These are phyloP conservation scores for Carposina sasakii DNA, from an alignment of 1,140 invertebrate genomes.

Conservation along the genomic window DNA sequence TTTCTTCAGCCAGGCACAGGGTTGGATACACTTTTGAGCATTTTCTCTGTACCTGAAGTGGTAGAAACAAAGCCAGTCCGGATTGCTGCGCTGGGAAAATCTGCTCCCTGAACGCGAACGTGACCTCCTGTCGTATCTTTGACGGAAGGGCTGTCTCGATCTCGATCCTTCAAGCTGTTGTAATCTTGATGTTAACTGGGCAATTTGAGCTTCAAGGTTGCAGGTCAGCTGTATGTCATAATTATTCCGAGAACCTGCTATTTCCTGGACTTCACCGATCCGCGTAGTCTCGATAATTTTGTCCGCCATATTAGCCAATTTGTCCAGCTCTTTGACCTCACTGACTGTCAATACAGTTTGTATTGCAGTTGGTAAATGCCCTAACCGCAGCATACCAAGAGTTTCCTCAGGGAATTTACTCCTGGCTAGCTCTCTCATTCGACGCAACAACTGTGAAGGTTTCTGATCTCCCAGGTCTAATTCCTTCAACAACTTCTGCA, in stretches of 20 bases:
- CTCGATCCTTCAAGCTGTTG: background rate
- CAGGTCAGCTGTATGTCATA: background rate
- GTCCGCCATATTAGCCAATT: background rate
- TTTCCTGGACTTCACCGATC: background rate
- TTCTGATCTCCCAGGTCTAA: no score
- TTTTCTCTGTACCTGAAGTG: background rate
- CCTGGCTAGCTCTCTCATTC: no score
- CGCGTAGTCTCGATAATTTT: background rate
- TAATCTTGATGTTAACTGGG: no score
- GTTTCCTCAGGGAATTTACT: no score
- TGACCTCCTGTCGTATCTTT: background rate
- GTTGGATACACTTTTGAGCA: background rate
- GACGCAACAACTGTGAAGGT: no score
- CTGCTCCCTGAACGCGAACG: background rate
- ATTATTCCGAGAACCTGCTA: background rate
- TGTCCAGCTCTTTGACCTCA: background rate
- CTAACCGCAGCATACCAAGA: no score
- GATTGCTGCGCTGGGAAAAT: background rate
- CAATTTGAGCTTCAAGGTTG: no score
- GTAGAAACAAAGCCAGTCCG: background rate
- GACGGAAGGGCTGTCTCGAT: background rate
- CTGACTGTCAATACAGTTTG: background rate
- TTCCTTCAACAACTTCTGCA: no score
- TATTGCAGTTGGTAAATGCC: background rate
- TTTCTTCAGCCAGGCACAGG: background rate